Evolutionary conservation across 1,140 invertebrate genomes (phyloP), one percentile per base, ranked within the genome.

Genomic region (Sarcophaga bullata): DNA sequence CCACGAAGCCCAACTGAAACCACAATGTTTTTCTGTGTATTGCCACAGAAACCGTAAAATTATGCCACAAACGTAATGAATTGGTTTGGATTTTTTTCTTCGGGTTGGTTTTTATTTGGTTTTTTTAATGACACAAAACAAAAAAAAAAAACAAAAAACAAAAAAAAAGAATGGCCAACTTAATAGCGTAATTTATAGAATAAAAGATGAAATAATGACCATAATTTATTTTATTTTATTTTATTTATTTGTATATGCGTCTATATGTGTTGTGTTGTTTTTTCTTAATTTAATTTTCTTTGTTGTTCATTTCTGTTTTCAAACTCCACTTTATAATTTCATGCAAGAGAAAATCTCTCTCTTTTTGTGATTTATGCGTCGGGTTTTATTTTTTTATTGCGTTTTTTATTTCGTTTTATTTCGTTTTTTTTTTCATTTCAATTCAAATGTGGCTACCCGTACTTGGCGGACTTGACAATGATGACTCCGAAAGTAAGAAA

Each of bases 261-360:
- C 1, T 37, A 4, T 2, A 4, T 37, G 62, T 19, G 4, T 58
- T 58, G 6, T 58, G 1, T 37, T 37, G 25, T 37, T 1, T 37
- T 37, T 37, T 37, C 25, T 37, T 37, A 37, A 37, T 37, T 37
- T 37, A 37, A 37, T 58, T 58, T 58, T 58, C n/a, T 58, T n/a
- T 58, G 11, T 58, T 58, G 54, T n/a, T n/a, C n/a, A n/a, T n/a
- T 0, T 6, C 15, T 58, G 15, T 58, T n/a, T 6, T 58, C 15
- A n/a, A 58, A 68, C 1, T 37, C 25, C 25, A 37, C 25, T 37
- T 37, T 37, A 68, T 25, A 25, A 68, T 68, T 68, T 68, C n/a
- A 68, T 68, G 62, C 62, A 68, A 17, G 62, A 68, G 17, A 15
- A 68, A 68, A 68, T 68, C 62, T 68, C 62, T 68, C n/a, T 68